Base-by-base conservation (phyloP, 2,888 invertebrate genomes). In the Caenorhabditis sp. region DNA sequence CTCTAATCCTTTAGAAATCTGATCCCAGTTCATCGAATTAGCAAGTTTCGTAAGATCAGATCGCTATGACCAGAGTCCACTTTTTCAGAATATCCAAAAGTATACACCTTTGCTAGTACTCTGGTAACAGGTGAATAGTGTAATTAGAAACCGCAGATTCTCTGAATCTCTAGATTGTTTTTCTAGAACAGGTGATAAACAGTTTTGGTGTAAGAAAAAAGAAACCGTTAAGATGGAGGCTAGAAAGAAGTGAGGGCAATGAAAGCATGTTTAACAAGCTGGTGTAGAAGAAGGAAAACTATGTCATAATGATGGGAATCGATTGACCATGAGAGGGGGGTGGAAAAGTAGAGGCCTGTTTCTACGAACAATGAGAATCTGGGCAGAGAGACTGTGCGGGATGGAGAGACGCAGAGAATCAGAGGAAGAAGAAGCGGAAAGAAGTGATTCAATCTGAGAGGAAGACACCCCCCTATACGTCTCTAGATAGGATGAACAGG, bases 391-490 rank as follows among this genome's bases (percentile, higher is more conserved):
- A 69, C 16, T 12, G 16, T 4, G 14, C 24, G 12, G 7, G 6
- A 26, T 1, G 1, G 28, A 26, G 44, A 44, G 63, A 22, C 8
- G 38, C 5, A 63, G 38, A 51, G 54, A 38, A 47, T 28, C 16
- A 63, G 51, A 73, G 51, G 38, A 35, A 35, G 73, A 58, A 26
- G 59, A 47, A 47, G 47, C n/a, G 49, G 58, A 22, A 22, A 7
- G 22, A 35, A 35, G 51, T 61, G 49, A 74, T 63, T 63, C 73
- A 63, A 63, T 74, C 63, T 49, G 44, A 63, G 22, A 22, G 44
- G 22, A 61, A 44, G 56, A 4, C 31, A 35, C 31, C 31, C 31
- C 31, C 31, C 31, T 35, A 35, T 35, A 35, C 31, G 31, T 35
- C 38, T 38, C 7, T 7, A 51, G 31, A 56, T 0, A 22, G 24